phyloP scores from a whole-genome alignment of 2,888 invertebrate genomes.

The Thymelicus acteon region DNA sequence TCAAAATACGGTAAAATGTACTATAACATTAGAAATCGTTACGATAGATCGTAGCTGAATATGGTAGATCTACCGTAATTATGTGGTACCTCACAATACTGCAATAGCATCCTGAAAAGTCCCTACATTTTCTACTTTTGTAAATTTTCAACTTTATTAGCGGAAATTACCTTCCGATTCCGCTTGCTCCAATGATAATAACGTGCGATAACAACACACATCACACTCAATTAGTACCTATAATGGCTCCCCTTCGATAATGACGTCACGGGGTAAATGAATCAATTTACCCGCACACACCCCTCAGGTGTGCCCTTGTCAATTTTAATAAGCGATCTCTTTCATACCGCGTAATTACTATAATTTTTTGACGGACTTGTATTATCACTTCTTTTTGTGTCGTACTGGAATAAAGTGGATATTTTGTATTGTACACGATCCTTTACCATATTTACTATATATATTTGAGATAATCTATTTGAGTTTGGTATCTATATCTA shows the following conservation, averaged over 20 bases:
- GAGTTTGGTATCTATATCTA: no score
- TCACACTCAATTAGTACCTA: slow-evolving; percentile 35
- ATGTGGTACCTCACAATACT: no score
- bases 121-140: not conserved
- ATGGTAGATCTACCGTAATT: no score
- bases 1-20: no score
- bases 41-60: no score
- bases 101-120: no score
- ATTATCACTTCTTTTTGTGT: slow-evolving; percentile 1
- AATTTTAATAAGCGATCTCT: slow-evolving; percentile 54
- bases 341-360: slow-evolving; percentile 30
- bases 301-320: slow-evolving; percentile 55
- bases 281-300: slow-evolving; percentile 59
- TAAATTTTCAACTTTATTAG: not conserved
- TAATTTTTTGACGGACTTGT: slow-evolving; percentile 18
- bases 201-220: slow-evolving; percentile 17
- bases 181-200: not conserved
- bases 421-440: not conserved
- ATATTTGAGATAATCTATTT: no score
- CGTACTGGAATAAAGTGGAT: not conserved
- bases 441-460: no score
- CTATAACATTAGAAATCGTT: no score
- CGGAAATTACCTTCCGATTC: not conserved
- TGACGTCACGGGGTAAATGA: slow-evolving; percentile 53
- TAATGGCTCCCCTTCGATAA: slow-evolving; percentile 44